phyloP scores from a whole-genome alignment of 2,888 invertebrate genomes.

The Endomychus coccineus region DNA sequence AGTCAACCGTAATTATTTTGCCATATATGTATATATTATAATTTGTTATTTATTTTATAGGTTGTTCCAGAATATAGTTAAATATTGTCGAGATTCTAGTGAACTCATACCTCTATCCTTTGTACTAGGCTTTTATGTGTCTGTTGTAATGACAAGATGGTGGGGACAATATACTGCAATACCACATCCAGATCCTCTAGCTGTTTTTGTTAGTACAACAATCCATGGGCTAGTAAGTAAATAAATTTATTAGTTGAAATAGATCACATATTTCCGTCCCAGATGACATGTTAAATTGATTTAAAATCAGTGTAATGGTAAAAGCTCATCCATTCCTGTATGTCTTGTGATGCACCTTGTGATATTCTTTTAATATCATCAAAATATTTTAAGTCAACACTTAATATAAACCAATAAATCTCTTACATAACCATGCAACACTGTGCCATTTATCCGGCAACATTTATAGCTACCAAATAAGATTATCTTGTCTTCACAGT shows the following conservation, averaged over 20 bases:
- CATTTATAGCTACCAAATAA: too few relatives aligned
- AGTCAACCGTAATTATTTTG: slow-evolving; percentile 28
- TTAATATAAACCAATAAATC: too few relatives aligned
- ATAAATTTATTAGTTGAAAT: slow-evolving; percentile 2
- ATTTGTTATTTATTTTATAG: slow-evolving; percentile 47
- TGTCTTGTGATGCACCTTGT: too few relatives aligned
- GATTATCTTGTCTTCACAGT: too few relatives aligned
- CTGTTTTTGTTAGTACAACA: slow-evolving; percentile 78
- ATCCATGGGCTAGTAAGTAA: slow-evolving; percentile 65
- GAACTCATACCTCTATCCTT: slow-evolving; percentile 87
- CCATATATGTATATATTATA: neutral
- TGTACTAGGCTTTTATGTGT: slow-evolving; percentile 90
- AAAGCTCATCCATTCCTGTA: too few relatives aligned
- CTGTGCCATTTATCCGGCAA: too few relatives aligned
- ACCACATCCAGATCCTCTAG: slow-evolving; percentile 82
- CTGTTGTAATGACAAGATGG: slow-evolving; percentile 89
- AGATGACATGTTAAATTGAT: too few relatives aligned
- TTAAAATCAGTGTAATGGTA: too few relatives aligned
- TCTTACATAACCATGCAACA: too few relatives aligned
- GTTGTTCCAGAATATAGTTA: slow-evolving; percentile 71
- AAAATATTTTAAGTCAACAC: too few relatives aligned
- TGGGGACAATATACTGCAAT: slow-evolving; percentile 78
- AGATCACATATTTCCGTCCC: too few relatives aligned
- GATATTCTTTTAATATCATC: too few relatives aligned
- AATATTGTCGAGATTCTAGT: slow-evolving; percentile 79